A percentile compares a stretch with the other conserved stretches of the same genome.
Evolutionary conservation across 2,113 vertebrate genomes (phyloP).

Genomic region (Misgurnus mizolepis): DNA sequence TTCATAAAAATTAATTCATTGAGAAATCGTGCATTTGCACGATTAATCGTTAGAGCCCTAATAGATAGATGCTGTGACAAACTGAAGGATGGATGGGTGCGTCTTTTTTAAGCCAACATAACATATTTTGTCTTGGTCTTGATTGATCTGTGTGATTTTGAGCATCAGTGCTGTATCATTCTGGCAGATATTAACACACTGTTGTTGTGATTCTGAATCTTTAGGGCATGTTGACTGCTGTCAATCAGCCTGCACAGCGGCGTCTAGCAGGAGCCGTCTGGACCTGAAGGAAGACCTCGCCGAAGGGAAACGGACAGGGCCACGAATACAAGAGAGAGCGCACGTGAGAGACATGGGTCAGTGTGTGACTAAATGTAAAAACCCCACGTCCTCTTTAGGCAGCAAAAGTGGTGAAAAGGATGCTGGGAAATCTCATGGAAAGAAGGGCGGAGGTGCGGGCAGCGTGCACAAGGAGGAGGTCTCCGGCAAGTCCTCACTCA

Average conservation of each 20-base stretch:
- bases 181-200: no score
- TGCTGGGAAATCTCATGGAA: constrained; percentile 85
- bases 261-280: constrained; percentile 78
- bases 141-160: no score
- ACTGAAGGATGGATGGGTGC: no score
- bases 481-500: constrained; percentile 78
- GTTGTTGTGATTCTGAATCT: not conserved
- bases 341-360: constrained; percentile 89
- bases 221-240: constrained; percentile 84
- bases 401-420: constrained; percentile 98
- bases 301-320: constrained; percentile 38
- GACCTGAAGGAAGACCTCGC: constrained; percentile 73
- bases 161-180: no score
- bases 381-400: constrained; percentile 95
- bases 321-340: constrained; percentile 49
- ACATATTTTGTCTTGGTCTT: no score
- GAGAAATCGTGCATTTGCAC: no score
- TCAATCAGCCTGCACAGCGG: constrained; percentile 73
- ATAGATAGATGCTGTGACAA: no score
- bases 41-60: no score
- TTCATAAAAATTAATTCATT: no score
- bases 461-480: constrained; percentile 85
- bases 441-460: constrained; percentile 76
- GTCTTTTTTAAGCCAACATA: no score
- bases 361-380: constrained; percentile 99